Base-by-base conservation (phyloP, 2,113 vertebrate genomes). In the Vicugna pacos region DNA sequence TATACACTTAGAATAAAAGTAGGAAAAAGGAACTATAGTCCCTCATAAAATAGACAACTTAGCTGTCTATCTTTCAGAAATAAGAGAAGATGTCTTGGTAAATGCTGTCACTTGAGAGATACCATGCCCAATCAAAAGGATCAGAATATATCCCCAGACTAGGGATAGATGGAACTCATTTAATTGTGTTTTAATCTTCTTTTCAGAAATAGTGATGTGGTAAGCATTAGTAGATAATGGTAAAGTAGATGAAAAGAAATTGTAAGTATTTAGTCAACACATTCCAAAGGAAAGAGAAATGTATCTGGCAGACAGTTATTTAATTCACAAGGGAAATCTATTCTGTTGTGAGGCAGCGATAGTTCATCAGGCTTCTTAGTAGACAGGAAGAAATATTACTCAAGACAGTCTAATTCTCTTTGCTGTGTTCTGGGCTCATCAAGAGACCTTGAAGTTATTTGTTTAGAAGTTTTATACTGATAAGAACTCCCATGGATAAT, bases 361-460 rank as follows among this genome's bases (percentile, higher is more conserved):
- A 87, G 35, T 95, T 88, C 28, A 65, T 90, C 77, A 91, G 58
- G 62, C 14, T 65, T 94, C 52, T 65, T 13, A 24, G 38, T 58
- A 38, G 93, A 89, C 76, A 92, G 28, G 46, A 77, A 76, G 26
- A 94, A 89, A 82, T 95, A 94, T 89, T 86, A 82, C 69, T 97
- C 35, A 73, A 38, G 82, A 94, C 82, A 94, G 60, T 80, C 77
- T 67, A 89, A 91, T 98, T 97, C 81, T 93, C 80, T 94, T 81
- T 80, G 38, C 54, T 96, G 28, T 94, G n/a, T 72, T 89, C 52
- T 65, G 2, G 86, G 81, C 6, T 86, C 60, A 94, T 93, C 92
- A 94, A 82, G 86, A 82, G 28, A 82, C 54, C 7, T 95, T 93
- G n/a, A 62, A 15, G 72, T 73, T 87, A 91, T 91, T 83, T 94